phyloP scores from a whole-genome alignment of 2,888 invertebrate genomes.

The Luffia ferchaultella region DNA sequence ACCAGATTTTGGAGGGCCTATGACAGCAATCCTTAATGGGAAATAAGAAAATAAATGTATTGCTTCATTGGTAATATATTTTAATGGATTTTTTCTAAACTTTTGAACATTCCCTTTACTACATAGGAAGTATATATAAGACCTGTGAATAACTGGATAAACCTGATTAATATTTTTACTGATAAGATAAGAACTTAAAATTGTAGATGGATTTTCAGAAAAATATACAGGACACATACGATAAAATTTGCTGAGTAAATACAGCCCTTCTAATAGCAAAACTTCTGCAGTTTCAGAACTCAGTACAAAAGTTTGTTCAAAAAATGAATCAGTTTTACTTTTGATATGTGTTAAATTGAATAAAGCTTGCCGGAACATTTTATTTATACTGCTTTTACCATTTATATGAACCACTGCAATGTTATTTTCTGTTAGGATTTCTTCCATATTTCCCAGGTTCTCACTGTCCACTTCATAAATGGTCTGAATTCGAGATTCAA shows the following conservation, averaged over 20 bases:
- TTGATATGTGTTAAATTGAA: slow-evolving; percentile 33
- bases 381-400: slow-evolving; percentile 33
- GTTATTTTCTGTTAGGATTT: slow-evolving; percentile 36
- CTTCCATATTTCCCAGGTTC: slow-evolving; percentile 40
- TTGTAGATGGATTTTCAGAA: slow-evolving; percentile 45
- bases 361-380: slow-evolving; percentile 30
- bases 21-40: slow-evolving; percentile 61
- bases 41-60: slow-evolving; percentile 48
- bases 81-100: slow-evolving; percentile 65
- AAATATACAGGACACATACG: slow-evolving; percentile 72
- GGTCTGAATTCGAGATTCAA: slow-evolving; percentile 46
- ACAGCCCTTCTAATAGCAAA: slow-evolving; percentile 65
- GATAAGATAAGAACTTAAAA: slow-evolving; percentile 55
- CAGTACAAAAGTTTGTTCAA: slow-evolving; percentile 66
- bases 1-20: slow-evolving; percentile 71
- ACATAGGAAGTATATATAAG: slow-evolving; percentile 67
- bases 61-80: slow-evolving; percentile 48
- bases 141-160: slow-evolving; percentile 65
- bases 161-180: slow-evolving; percentile 40
- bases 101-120: slow-evolving; percentile 47
- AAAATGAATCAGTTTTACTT: slow-evolving; percentile 52
- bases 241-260: slow-evolving; percentile 69
- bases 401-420: slow-evolving; percentile 52
- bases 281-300: slow-evolving; percentile 61
- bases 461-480: slow-evolving; percentile 49